A percentile compares a stretch with the other conserved stretches of the same genome.
Evolutionary conservation across 2,888 invertebrate genomes (phyloP).

Genomic region (Pyrochroa serraticornis): DNA sequence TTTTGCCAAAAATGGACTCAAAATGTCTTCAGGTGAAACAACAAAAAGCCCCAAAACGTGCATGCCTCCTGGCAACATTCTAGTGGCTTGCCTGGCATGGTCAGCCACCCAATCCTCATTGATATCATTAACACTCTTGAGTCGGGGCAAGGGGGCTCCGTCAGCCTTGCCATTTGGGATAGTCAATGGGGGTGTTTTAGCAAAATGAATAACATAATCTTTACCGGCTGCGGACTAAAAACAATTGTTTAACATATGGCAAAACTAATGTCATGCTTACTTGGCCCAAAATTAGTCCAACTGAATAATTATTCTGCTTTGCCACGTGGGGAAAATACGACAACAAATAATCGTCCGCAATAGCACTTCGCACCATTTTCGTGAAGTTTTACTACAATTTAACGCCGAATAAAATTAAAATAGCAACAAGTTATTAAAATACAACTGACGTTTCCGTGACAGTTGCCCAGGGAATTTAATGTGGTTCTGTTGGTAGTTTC

Average conservation of each 20-base stretch:
- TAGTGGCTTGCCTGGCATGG: conserved; percentile 84
- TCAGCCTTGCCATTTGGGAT: conserved; percentile 57
- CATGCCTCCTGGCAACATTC: conserved; percentile 92
- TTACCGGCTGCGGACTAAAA: conserved; percentile 68
- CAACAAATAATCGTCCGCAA: conserved; percentile 72
- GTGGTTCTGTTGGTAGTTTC: too few relatives aligned
- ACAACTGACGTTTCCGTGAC: too few relatives aligned
- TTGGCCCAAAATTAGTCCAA: conserved; percentile 82
- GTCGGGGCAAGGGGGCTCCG: conserved; percentile 39
- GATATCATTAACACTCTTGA: conserved; percentile 61
- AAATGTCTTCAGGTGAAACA: conserved; percentile 69
- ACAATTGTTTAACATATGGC: conserved; percentile 36
- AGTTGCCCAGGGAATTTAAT: too few relatives aligned
- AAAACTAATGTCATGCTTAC: conserved; percentile 57
- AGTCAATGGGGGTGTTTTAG: conserved; percentile 75
- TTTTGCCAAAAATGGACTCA: conserved; percentile 65
- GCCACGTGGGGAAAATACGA: conserved; percentile 71
- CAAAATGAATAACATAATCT: conserved; percentile 80
- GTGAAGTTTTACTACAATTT: conserved; percentile 11
- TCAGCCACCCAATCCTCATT: conserved; percentile 76
- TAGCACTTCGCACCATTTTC: conserved; percentile 71
- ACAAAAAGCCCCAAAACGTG: conserved; percentile 84
- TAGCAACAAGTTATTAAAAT: too few relatives aligned
- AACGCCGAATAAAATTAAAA: conserved; percentile 4
- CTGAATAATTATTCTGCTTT: conserved; percentile 67